Conservation (phyloP, 53 echinoderm and acorn worm species). For the Actinopyga echinites region DNA sequence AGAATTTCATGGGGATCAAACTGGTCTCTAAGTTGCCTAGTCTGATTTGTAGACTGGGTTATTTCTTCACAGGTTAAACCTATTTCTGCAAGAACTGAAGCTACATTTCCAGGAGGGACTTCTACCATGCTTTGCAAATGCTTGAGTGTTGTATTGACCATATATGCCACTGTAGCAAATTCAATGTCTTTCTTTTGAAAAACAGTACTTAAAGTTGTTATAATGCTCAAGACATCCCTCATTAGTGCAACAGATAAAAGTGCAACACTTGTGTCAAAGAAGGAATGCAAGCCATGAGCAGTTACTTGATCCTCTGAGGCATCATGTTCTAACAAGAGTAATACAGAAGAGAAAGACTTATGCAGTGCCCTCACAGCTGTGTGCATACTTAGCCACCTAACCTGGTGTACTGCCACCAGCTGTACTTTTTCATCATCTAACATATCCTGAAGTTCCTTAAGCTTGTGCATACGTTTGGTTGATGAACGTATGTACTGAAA, state of each 20-base stretch:
- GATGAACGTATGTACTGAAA: not conserved
- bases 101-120: not conserved
- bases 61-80: too few relatives aligned
- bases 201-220: not conserved
- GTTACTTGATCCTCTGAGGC: not conserved
- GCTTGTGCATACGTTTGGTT: not conserved
- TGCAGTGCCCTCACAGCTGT: not conserved
- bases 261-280: not conserved
- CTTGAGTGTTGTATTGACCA: not conserved
- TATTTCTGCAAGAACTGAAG: too few relatives aligned
- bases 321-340: not conserved
- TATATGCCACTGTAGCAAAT: not conserved
- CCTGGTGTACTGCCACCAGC: not conserved
- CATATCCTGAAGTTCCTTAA: slow-evolving; percentile 5
- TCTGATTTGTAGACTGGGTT: too few relatives aligned
- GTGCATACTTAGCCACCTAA: slow-evolving; percentile 21
- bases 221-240: not conserved
- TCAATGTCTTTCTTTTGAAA: not conserved
- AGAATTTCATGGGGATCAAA: too few relatives aligned
- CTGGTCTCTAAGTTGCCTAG: too few relatives aligned
- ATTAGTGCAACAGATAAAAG: not conserved
- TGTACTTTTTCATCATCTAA: not conserved
- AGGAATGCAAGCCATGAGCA: not conserved
- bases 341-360: not conserved
- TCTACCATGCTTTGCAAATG: not conserved